phyloP scores from a whole-genome alignment of 2,797 vertebrate species.

The Octomys mimax region DNA sequence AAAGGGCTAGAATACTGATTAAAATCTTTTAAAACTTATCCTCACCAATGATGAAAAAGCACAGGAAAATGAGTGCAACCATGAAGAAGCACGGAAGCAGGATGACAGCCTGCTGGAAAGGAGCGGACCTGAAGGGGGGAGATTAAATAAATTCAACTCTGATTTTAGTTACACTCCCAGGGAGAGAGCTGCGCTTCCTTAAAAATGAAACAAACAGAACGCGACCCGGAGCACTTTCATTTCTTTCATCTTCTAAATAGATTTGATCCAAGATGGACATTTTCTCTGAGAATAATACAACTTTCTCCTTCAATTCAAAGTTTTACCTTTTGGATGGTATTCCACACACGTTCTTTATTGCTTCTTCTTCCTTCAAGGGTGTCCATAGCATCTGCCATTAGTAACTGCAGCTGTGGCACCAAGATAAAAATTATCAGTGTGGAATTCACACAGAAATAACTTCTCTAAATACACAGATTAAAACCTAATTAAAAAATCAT shows the following conservation, averaged over 20 bases:
- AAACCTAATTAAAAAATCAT: slow-evolving; percentile 96
- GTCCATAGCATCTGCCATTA: slow-evolving; percentile 93
- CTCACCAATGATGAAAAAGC: background rate
- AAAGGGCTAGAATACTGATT: background rate
- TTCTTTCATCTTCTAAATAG: slow-evolving; percentile 72
- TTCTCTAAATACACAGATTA: slow-evolving; percentile 93
- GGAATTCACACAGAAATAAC: slow-evolving; percentile 91
- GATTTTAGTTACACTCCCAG: slow-evolving; percentile 31
- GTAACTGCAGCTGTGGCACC: slow-evolving; percentile 91
- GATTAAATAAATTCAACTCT: slow-evolving; percentile 46
- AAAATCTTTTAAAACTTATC: slow-evolving; percentile 2
- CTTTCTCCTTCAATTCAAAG: slow-evolving; percentile 74
- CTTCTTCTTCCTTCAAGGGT: slow-evolving; percentile 91
- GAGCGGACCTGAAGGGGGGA: background rate
- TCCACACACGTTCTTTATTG: slow-evolving; percentile 89
- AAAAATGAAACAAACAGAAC: slow-evolving; percentile 18
- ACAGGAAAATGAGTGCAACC: background rate
- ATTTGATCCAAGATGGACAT: slow-evolving; percentile 74
- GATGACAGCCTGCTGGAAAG: slow-evolving; percentile 32
- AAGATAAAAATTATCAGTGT: slow-evolving; percentile 93
- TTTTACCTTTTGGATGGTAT: slow-evolving; percentile 91
- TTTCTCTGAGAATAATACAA: slow-evolving; percentile 71
- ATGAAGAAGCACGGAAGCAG: background rate
- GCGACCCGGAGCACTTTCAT: slow-evolving; percentile 32
- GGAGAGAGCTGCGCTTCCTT: slow-evolving; percentile 24